Evolutionary conservation across 2,888 invertebrate genomes (phyloP).

Genomic region (Plemyria rubiginata): DNA sequence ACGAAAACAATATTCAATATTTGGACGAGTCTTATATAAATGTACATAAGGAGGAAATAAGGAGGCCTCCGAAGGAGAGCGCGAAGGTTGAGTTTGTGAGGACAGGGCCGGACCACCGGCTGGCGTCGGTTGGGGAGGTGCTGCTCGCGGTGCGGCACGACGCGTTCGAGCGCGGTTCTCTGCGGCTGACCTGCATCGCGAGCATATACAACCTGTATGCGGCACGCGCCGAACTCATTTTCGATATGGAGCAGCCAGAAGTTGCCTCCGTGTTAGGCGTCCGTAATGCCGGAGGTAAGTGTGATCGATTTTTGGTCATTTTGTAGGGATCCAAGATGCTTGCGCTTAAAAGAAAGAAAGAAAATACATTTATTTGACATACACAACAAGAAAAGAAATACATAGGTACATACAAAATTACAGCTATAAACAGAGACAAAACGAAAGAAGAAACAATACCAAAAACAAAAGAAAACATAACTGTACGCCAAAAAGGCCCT

Average conservation of each 20-base stretch:
- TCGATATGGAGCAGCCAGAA: slow-evolving; percentile 90
- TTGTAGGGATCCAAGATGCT: slow-evolving; percentile 19
- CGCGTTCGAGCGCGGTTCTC: slow-evolving; percentile 87
- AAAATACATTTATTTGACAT: too few relatives aligned
- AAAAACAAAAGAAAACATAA: too few relatives aligned
- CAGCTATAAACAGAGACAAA: too few relatives aligned
- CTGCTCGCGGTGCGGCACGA: slow-evolving; percentile 86
- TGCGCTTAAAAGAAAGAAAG: too few relatives aligned
- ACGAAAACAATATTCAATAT: slow-evolving; percentile 76
- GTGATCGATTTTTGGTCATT: slow-evolving; percentile 48
- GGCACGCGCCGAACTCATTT: slow-evolving; percentile 85
- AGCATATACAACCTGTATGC: slow-evolving; percentile 88
- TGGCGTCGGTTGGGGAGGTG: slow-evolving; percentile 77
- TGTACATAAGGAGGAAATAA: slow-evolving; percentile 77
- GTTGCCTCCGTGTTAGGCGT: slow-evolving; percentile 90
- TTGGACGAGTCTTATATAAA: slow-evolving; percentile 79
- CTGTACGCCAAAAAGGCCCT: too few relatives aligned
- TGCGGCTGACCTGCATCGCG: slow-evolving; percentile 88
- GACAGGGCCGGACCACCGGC: slow-evolving; percentile 72
- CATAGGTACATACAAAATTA: too few relatives aligned
- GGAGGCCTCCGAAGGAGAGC: slow-evolving; percentile 71
- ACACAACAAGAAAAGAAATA: too few relatives aligned
- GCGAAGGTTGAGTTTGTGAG: slow-evolving; percentile 68
- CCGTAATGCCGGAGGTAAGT: slow-evolving; percentile 85
- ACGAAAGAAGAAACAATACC: too few relatives aligned